Evolutionary conservation across 2,113 vertebrate genomes (phyloP), one percentile per base, ranked within the genome.

Genomic region (Albula glossodonta): DNA sequence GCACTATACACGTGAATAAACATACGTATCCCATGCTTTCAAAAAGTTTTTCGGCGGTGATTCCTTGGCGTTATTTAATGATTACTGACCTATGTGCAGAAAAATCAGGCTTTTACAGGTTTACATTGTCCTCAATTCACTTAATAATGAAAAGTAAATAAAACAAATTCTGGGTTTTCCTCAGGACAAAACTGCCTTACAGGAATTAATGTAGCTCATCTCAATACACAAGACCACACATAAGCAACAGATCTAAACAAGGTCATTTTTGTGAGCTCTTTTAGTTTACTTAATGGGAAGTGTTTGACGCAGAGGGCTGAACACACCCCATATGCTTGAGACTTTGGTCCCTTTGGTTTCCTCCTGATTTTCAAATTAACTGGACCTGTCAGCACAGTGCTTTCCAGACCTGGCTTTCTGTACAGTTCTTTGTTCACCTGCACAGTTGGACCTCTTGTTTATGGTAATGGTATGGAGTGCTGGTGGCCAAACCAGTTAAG

Each of bases 241-340:
- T 74, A 5, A 48, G 51, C 53, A 81, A 22, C 86, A 19, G 90
- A 88, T 83, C 78, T 87, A 63, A 87, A 86, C 81, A 86, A 56
- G 60, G 82, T 66, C 57, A 83, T 82, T 84, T 48, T 49, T 85
- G 31, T 41, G 1, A 48, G 57, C 15, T 15, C 7, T 52, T 79
- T 85, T 85, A 51, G 74, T 77, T 74, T n/a, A 50, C 52, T 84
- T 84, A 41, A 51, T 25, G 53, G 15, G 53, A 19, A 49, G n/a
- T 49, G 13, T 41, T 41, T 8, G 48, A 82, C 25, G 63, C 81
- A 4, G 53, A 41, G 56, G 60, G 57, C 52, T 51, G 50, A 83
- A 83, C 5, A 13, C 81, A 49, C 12, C 51, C 53, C 56, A 74
- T 74, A 74, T 31, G n/a, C 70, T 74, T 22, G 70, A 74, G 70